Evolutionary conservation across 2,797 vertebrate species (phyloP), one percentile per base, ranked within the genome.

Genomic region (Serranus cabrilla): DNA sequence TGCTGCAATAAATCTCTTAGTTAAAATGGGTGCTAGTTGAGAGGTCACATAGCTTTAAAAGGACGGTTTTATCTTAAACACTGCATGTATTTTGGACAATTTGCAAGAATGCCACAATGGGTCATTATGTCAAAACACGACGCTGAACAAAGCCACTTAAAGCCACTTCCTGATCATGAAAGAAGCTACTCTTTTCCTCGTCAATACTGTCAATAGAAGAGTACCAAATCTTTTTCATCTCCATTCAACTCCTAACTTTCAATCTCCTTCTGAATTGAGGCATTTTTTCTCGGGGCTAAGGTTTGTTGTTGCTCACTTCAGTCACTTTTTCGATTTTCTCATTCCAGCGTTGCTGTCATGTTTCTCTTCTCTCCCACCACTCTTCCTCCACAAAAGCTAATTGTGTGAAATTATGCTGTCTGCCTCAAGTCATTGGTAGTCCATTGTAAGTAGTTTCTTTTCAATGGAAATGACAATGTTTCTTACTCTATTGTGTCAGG

Each of bases 381-480:
- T 87, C 84, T 85, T 72, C 85, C 76, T 86, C 71, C 80, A 89
- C 87, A 92, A 87, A 88, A 89, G 78, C 76, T 86, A 91, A 92
- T 92, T 87, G 77, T 92, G 80, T 86, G 84, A 92, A 89, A 93
- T 92, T 78, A 91, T 84, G 74, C 83, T 80, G 91, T 91, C 88
- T 86, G 87, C 76, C 78, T 86, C 77, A 70, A 83, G 85, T 68
- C 85, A 82, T 80, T 79, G 65, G 72, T 83, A 81, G 73, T 84
- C 82, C 77, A 87, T 87, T 90, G 71, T 71, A 86, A 91, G 87
- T 76, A 25, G 63, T 88, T 85, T 84, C 65, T 86, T 78, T 84
- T 83, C 70, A 85, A 60, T 74, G 63, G 69, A 79, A 83, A 81
- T 79, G 82, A 86, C 75, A 87, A 86, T 65, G 67, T 87, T 88